Evolutionary conservation across 2,797 vertebrate species (phyloP), one percentile per base, ranked within the genome.

Genomic region (Tenualosa thibaudeaui): DNA sequence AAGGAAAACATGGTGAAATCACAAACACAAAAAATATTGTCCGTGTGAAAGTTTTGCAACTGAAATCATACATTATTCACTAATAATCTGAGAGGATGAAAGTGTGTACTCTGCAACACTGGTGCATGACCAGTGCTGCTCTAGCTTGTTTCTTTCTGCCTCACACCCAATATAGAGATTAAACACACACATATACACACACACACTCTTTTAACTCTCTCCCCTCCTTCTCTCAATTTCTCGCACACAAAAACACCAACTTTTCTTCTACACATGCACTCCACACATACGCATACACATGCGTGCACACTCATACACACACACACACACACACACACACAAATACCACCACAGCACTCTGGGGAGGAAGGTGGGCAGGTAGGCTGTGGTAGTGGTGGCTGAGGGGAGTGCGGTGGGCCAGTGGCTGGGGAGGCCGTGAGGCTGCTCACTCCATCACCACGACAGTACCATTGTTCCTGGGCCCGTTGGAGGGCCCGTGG

Each of bases 391-490:
- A 13, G 51, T 53, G 51, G 51, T 24, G 31, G 31, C 26, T 15
- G 31, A 71, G 31, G 65, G 65, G 10, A 15, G 65, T 3, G 65
- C 9, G 26, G 65, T 71, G 31, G 12, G 10, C 26, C 3, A 31
- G 65, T 71, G 65, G 65, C 31, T 37, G 65, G 31, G 65, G 65
- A 71, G 31, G 31, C 26, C 3, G 26, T 26, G 84, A 87, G 86
- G 86, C 86, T 86, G 82, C 87, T 93, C 85, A 88, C 84, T 93
- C 88, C 90, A 94, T 93, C 89, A 95, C 87, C 24, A 87, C 86
- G 91, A 93, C 93, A 93, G 89, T 88, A 90, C 91, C 89, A 91
- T 92, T 93, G 92, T 91, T 93, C 86, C 87, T 81, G 50, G 86
- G 88, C 90, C 89, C 88, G 82, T 84, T 90, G 86, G 90, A 93